Evolutionary conservation across 64 coral and sea anemone genomes (phyloP).

Genomic region (Astreopora myriophthalma): DNA sequence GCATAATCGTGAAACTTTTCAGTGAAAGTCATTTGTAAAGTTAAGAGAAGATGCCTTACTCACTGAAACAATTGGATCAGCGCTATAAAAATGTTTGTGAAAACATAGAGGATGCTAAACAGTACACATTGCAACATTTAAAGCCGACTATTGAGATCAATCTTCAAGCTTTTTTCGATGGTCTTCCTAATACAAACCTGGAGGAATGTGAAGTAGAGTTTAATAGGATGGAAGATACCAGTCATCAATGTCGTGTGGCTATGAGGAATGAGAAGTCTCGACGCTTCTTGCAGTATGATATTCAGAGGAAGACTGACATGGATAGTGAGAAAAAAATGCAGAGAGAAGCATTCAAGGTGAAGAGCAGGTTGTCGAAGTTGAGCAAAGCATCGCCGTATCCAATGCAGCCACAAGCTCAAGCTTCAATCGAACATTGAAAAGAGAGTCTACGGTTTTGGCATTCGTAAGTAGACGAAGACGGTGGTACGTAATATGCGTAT

Average conservation of each 20-base stretch:
- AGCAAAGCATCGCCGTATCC: conserved; percentile 7
- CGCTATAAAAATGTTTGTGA: conserved; percentile 28
- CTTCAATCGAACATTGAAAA: no score
- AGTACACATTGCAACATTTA: conserved; percentile 19
- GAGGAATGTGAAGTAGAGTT: not conserved
- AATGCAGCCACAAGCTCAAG: not conserved
- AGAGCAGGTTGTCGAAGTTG: not conserved
- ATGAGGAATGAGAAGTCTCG: no score
- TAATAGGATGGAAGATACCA: not conserved
- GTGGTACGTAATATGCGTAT: no score
- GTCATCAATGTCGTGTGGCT: no score
- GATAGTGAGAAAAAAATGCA: not conserved
- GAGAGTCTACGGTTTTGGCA: no score
- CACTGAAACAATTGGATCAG: conserved; percentile 23
- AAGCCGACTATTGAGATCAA: not conserved
- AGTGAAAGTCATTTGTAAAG: no score
- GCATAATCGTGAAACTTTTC: no score
- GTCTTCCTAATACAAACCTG: not conserved
- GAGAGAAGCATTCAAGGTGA: conserved; percentile 12
- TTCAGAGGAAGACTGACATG: not conserved
- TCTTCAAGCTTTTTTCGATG: no score
- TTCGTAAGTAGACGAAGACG: no score
- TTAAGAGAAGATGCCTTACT: no score
- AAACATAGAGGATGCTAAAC: conserved; percentile 27
- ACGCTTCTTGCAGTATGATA: no score